Base-by-base conservation (phyloP, 2,113 vertebrate genomes). In the Pogona vitticeps region DNA sequence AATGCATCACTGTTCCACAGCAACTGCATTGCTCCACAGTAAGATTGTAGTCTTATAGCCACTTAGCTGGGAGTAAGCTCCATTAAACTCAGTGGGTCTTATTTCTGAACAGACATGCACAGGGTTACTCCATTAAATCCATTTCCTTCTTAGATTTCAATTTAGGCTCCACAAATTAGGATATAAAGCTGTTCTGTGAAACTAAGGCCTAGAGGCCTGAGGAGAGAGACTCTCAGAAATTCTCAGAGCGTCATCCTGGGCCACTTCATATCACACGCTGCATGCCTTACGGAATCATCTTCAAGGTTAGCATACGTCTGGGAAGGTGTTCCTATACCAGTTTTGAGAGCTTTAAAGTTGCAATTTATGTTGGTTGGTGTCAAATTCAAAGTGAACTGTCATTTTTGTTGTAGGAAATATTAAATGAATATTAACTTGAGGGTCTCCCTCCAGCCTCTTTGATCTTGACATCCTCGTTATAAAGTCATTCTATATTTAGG, bases 121-220 rank as follows among this genome's bases (percentile, higher is more conserved):
- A 67, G 65, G 65, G 26, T 21, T 67, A 28, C 26, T 67, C 65
- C 26, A 28, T 67, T 67, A 88, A 26, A 70, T 81, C 26, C 1
- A 80, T 40, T 80, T 42, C 5, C 28, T 36, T 68, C 38, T 81
- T 65, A 68, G 15, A 67, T 26, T 91, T 92, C 88, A 23, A 67
- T 67, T 28, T 67, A 84, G 68, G 28, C 13, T 91, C n/a, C 82
- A 12, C 46, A 81, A 20, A 23, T 78, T 80, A 89, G 56, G 23
- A 91, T 21, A 18, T 58, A 59, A 78, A 78, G 31, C 52, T 52
- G 58, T n/a, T 21, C 4, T 56, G n/a, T 58, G 46, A 58, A 4
- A 58, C 5, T 78, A 78, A 78, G 17, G 2, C 76, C 31, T 13
- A 9, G 12, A 7, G 31, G 21, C 1, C 46, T 2, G 23, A 20